Conservation (phyloP, 1,140 invertebrate genomes). For the Philotrypesis tridentata region DNA sequence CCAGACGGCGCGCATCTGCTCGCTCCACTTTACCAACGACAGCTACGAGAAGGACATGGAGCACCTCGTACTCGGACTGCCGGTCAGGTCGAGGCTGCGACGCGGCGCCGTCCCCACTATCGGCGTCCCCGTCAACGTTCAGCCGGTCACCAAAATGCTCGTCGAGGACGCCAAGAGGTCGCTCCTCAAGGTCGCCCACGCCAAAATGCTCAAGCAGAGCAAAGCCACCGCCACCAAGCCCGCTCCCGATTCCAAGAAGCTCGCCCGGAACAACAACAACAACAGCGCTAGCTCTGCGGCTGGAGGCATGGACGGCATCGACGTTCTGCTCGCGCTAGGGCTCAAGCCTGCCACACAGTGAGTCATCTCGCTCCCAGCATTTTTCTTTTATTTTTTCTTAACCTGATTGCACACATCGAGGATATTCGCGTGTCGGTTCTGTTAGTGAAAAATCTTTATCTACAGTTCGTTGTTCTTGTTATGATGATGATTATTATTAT, state of each 20-base stretch:
- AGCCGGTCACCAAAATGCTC: conserved; percentile 69
- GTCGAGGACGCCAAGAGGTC: conserved; percentile 71
- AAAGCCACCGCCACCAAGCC: conserved; percentile 35
- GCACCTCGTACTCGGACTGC: conserved; percentile 75
- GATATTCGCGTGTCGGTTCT: too few species aligned
- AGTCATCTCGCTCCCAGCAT: conserved; percentile 55
- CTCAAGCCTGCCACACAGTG: conserved; percentile 67
- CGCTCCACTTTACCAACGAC: conserved; percentile 74
- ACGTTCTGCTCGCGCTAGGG: conserved; percentile 68
- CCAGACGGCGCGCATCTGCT: conserved; percentile 76
- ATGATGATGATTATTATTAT: too few species aligned
- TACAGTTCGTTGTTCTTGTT: too few species aligned
- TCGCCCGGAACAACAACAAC: conserved; percentile 29
- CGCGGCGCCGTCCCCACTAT: conserved; percentile 75
- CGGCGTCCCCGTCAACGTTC: conserved; percentile 73
- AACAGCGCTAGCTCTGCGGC: conserved; percentile 37
- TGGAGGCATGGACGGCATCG: conserved; percentile 61
- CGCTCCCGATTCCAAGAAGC: conserved; percentile 20
- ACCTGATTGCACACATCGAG: too few species aligned
- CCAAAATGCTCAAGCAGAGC: conserved; percentile 59
- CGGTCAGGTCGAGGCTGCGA: conserved; percentile 73
- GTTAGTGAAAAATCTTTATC: too few species aligned
- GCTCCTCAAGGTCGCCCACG: conserved; percentile 66
- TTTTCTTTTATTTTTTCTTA: too few species aligned
- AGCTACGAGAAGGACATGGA: conserved; percentile 77